Conservation (phyloP, 2,888 invertebrate genomes). For the Scaptomyza cyrtandrae region DNA sequence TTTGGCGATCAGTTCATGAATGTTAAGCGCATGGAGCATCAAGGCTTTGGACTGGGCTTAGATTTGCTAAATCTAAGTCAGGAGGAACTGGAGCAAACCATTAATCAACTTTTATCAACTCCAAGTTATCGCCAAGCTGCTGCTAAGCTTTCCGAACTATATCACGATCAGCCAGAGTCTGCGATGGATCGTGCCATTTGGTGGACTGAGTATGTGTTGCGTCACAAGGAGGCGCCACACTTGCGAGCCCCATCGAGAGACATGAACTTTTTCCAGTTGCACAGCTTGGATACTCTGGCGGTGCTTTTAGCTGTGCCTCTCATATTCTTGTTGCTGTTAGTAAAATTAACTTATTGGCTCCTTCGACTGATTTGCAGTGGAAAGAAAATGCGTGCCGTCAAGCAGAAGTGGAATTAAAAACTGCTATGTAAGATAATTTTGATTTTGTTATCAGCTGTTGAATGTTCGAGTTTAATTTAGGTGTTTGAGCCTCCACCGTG, state of each 20-base stretch:
- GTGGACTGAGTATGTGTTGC: conserved; percentile 82
- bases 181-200: conserved; percentile 80
- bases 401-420: conserved; percentile 39
- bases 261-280: conserved; percentile 63
- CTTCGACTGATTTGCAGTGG: conserved; percentile 4
- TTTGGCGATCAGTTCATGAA: conserved; percentile 83
- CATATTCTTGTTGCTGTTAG: background rate
- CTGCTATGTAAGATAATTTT: no score
- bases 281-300: conserved; percentile 72
- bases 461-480: no score
- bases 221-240: conserved; percentile 81
- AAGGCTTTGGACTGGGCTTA: conserved; percentile 78
- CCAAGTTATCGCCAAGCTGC: conserved; percentile 56
- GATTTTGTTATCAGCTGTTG: no score
- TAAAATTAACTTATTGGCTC: conserved; percentile 14
- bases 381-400: conserved; percentile 17
- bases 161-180: conserved; percentile 79
- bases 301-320: conserved; percentile 49
- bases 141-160: conserved; percentile 65
- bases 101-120: conserved; percentile 60
- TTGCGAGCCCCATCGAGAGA: conserved; percentile 58
- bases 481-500: no score
- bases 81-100: conserved; percentile 43
- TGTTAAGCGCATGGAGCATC: conserved; percentile 67
- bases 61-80: conserved; percentile 50